Base-by-base conservation (phyloP, 2,888 invertebrate genomes). In the Pristionchus exspectatus region DNA sequence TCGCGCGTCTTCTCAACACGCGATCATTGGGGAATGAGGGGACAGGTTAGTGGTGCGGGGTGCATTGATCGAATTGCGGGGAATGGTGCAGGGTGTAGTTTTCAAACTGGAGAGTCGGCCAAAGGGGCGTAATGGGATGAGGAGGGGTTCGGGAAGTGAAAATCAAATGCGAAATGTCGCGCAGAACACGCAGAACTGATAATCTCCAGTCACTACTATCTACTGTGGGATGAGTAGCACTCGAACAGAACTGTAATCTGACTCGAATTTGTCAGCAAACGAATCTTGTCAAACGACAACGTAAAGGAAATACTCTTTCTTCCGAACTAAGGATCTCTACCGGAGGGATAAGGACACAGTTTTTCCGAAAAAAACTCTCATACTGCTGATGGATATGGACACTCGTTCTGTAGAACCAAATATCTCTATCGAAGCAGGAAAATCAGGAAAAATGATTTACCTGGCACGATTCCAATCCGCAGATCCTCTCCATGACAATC, bases 401-500 rank as follows among this genome's bases (percentile, higher is more conserved):
- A 56, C 44, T 44, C 44, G 3, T 44, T 44, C 44, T 56, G 4
- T 2, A 18, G 56, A 56, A 56, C 18, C 56, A 56, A 18, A 54
- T 7, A 14, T 54, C 7, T 54, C 54, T 14, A 12, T 44, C 56
- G 18, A 14, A 18, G 4, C 4, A 59, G 59, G 59, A 24, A 18
- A 59, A 18, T 59, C 59, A 59, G 44, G 0, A 59, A 59, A 56
- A 56, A 56, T 56, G 38, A 59, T 59, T 56, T 59, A 92, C 93
- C 88, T 91, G 90, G 38, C 92, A 92, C 7, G 91, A 90, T 88
- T 93, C 93, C 69, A 92, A 92, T 24, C 92, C 90, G 89, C 93
- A 93, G 85, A 93, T 91, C 66, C 93, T 33, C 91, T 95, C 94
- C 94, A 95, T 94, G 18, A 93, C 92, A n/a, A 95, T 94, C 89